phyloP scores from a whole-genome alignment of 2,797 vertebrate species.

The Muraenolepis orangiensis region DNA sequence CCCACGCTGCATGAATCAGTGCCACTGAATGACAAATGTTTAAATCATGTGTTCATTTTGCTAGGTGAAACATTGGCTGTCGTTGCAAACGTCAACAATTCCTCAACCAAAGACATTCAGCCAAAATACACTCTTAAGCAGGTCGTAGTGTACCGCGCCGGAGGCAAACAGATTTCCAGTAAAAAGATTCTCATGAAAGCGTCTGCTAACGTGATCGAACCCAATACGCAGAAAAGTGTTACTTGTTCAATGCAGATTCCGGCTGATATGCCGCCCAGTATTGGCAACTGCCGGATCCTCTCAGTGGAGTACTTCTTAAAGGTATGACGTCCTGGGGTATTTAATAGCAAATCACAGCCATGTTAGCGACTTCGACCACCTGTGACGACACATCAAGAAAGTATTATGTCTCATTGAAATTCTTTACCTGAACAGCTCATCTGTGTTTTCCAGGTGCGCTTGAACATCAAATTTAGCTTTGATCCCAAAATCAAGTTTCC shows the following conservation, averaged over 20 bases:
- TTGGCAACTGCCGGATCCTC: slow-evolving; percentile 84
- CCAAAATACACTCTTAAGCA: slow-evolving; percentile 83
- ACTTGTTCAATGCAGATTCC: slow-evolving; percentile 80
- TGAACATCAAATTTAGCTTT: slow-evolving; percentile 65
- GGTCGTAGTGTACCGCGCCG: slow-evolving; percentile 76
- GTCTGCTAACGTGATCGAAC: slow-evolving; percentile 67
- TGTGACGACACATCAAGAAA: neutral
- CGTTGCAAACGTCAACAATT: slow-evolving; percentile 85
- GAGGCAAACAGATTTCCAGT: slow-evolving; percentile 71
- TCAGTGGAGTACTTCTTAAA: slow-evolving; percentile 81
- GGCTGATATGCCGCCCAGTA: slow-evolving; percentile 56
- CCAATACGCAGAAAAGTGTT: slow-evolving; percentile 69
- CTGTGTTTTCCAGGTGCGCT: slow-evolving; percentile 47
- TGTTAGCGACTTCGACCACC: neutral
- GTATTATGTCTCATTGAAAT: neutral
- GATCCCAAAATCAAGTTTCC: slow-evolving; percentile 60
- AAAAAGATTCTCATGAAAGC: slow-evolving; percentile 72
- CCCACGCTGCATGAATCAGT: neutral
- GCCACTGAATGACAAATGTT: neutral
- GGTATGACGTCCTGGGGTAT: slow-evolving; percentile 56
- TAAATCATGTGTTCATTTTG: slow-evolving; percentile 26
- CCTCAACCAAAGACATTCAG: slow-evolving; percentile 81
- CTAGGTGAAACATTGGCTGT: slow-evolving; percentile 86
- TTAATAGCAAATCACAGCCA: neutral
- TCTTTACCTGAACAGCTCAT: neutral